Base-by-base conservation (phyloP, 2,797 vertebrate genomes). In the Fringilla coelebs region DNA sequence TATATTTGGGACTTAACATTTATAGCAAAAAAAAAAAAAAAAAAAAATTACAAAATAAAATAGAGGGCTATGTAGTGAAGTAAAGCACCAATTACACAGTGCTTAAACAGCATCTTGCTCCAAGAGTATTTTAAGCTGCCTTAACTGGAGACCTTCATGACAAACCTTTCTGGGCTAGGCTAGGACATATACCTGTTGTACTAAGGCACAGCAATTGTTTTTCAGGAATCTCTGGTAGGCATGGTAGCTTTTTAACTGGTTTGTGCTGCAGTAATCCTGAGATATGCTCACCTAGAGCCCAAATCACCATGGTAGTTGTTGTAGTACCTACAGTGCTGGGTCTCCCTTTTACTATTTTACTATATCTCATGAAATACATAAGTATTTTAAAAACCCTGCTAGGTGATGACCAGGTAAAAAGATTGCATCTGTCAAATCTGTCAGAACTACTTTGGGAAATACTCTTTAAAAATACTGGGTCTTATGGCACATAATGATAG, bases 361-460 rank as follows among this genome's bases (percentile, higher is more conserved):
- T 58, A 14, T 40, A 24, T 41, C 25, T 74, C 61, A 71, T 9
- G 45, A 68, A 1, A 31, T 17, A 40, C 1, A 15, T 17, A 84
- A 34, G 19, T 61, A 52, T 62, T 87, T 76, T 32, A 90, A 94
- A 91, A 51, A 0, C 3, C 26, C 25, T 52, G 11, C 20, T 29
- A 87, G 11, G 62, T 43, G 45, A 82, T 46, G 43, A 85, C 16
- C 38, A 77, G 32, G 19, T 54, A 29, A 79, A 95, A 80, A 81
- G 17, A 85, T 74, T 84, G 46, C 6, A 7, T 60, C 63, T 61
- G 34, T 61, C 57, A 34, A 58, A 77, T 41, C 26, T 54, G 52
- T 65, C 65, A 88, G 54, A 95, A 92, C 38, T 68, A 87, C 51
- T 88, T 55, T 28, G 58, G 41, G 68, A 96, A 92, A 85, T 26